Conservation (phyloP, 2,113 vertebrate genomes). For the Hyla sarda region DNA sequence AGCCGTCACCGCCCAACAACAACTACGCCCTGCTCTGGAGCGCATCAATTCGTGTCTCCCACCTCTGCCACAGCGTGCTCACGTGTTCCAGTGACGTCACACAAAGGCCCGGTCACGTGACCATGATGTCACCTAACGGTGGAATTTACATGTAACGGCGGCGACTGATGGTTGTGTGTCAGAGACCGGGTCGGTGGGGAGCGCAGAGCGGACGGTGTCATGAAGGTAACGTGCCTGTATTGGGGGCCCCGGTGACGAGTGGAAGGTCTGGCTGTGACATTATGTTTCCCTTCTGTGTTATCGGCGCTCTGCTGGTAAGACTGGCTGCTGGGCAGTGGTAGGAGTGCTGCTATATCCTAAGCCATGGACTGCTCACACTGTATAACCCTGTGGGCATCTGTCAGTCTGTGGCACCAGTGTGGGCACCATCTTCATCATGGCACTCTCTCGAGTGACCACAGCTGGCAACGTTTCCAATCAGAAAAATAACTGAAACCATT, state of each 20-base stretch:
- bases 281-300: too few relatives aligned
- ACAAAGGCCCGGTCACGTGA: not conserved
- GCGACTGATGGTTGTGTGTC: constrained; percentile 47
- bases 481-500: too few relatives aligned
- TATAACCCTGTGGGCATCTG: too few relatives aligned
- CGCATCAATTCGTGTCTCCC: not conserved
- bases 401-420: too few relatives aligned
- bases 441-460: too few relatives aligned
- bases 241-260: not conserved
- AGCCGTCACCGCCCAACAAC: not conserved
- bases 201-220: constrained; percentile 30
- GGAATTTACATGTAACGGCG: constrained; percentile 26
- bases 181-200: constrained; percentile 43
- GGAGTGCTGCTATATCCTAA: too few relatives aligned
- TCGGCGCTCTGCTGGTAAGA: too few relatives aligned
- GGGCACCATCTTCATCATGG: too few relatives aligned
- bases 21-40: not conserved
- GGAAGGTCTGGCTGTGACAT: not conserved
- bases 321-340: too few relatives aligned
- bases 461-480: too few relatives aligned
- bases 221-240: constrained; percentile 39
- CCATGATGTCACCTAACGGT: constrained; percentile 7
- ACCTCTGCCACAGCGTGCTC: not conserved
- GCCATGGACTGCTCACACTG: too few relatives aligned
- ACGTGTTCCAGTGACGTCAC: not conserved